Percentiles rank a stretch among this genome's conserved stretches.
Evolutionary conservation across 1,140 invertebrate genomes (phyloP).

Genomic region (Cylas formicarius): DNA sequence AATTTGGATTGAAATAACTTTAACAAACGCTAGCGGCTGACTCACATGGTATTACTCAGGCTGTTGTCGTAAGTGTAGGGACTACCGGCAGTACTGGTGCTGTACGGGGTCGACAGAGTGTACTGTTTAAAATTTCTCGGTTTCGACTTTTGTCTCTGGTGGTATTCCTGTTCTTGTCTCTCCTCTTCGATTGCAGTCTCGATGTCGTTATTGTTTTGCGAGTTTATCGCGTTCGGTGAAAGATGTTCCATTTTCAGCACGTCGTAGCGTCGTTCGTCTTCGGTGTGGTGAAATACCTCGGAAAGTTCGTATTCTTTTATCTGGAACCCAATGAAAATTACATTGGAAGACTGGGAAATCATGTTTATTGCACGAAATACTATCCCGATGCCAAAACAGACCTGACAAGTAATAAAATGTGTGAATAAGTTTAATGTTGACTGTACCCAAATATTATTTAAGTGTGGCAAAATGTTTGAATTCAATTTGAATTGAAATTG

Average conservation of each 20-base stretch:
- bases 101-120: constrained; percentile 23
- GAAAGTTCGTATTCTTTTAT: constrained; percentile 78
- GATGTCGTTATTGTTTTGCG: constrained; percentile 65
- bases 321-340: too few relatives aligned
- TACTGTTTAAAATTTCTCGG: constrained; percentile 27
- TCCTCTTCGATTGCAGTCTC: constrained; percentile 72
- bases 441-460: too few relatives aligned
- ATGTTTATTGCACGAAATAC: too few relatives aligned
- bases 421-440: too few relatives aligned
- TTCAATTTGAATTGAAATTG: too few relatives aligned
- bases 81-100: constrained; percentile 22
- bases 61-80: constrained; percentile 24
- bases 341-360: too few relatives aligned
- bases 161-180: constrained; percentile 55
- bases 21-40: too few relatives aligned
- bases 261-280: constrained; percentile 72
- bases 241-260: constrained; percentile 60
- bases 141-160: constrained; percentile 27
- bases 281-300: constrained; percentile 72
- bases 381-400: too few relatives aligned
- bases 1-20: too few relatives aligned
- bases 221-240: constrained; percentile 47
- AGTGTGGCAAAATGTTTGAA: too few relatives aligned
- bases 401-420: too few relatives aligned
- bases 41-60: constrained; percentile 35